Percentiles rank a stretch among this genome's conserved stretches.
Evolutionary conservation across 1,140 invertebrate species (phyloP).

Genomic region (Drosophila littoralis): DNA sequence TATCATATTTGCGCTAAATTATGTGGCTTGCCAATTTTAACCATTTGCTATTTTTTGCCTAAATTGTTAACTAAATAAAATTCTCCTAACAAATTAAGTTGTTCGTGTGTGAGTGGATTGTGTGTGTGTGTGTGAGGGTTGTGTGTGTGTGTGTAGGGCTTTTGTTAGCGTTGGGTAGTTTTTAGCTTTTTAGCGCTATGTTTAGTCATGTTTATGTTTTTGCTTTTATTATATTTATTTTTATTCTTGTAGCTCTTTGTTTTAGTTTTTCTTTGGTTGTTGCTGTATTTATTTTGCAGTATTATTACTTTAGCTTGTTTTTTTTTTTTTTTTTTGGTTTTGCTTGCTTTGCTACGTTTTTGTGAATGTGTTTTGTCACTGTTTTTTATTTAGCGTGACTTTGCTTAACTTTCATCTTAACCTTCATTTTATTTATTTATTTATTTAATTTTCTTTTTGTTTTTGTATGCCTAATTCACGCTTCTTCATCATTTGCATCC

Average conservation of each 20-base stretch:
- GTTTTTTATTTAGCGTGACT: conserved; percentile 43
- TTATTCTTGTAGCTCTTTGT: conserved; percentile 60
- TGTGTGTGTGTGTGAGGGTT: conserved; percentile 22
- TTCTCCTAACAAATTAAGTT: conserved; percentile 67
- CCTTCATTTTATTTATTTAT: conserved; percentile 13
- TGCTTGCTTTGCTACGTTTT: conserved; percentile 61
- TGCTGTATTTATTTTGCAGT: conserved; percentile 74
- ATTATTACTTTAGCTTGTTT: conserved; percentile 50
- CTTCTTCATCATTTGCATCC: conserved; percentile 1
- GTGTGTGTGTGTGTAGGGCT: conserved; percentile 35
- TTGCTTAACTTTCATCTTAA: conserved; percentile 41
- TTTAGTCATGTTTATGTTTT: conserved; percentile 45
- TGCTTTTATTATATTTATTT: conserved; percentile 48
- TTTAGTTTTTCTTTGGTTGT: conserved; percentile 73
- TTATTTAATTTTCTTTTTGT: background rate
- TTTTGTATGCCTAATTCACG: conserved; percentile 23
- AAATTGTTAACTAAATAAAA: conserved; percentile 75
- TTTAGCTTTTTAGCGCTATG: conserved; percentile 49
- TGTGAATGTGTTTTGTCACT: conserved; percentile 54
- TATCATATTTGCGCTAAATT: conserved; percentile 73
- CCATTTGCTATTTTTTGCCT: conserved; percentile 57
- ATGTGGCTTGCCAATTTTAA: conserved; percentile 66
- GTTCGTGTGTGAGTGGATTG: conserved; percentile 32
- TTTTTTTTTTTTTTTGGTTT: conserved; percentile 48
- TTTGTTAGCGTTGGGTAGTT: conserved; percentile 72